A percentile compares a stretch with the other conserved stretches of the same genome.
phyloP scores from a whole-genome alignment of 2,797 vertebrate species.

The Chelidonichthys spinosus region DNA sequence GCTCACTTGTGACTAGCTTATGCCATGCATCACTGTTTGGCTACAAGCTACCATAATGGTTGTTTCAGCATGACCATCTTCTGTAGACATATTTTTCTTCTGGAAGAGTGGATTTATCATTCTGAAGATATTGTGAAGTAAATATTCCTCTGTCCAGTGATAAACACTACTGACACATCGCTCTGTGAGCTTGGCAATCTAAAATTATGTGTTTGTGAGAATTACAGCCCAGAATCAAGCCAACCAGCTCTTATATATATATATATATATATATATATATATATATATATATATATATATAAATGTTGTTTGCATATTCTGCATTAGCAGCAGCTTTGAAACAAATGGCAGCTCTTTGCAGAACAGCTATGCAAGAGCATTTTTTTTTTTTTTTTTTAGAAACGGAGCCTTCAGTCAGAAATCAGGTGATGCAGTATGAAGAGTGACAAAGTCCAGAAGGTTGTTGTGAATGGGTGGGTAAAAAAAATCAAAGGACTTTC shows the following conservation, averaged over 20 bases:
- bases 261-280: no score
- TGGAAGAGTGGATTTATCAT: conserved; percentile 72
- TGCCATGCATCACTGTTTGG: conserved; percentile 60
- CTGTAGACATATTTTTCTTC: conserved; percentile 62
- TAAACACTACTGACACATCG: conserved; percentile 69
- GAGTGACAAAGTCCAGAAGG: neutral
- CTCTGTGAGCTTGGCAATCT: conserved; percentile 52
- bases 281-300: no score
- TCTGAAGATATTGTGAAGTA: conserved; percentile 69
- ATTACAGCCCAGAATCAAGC: conserved; percentile 52
- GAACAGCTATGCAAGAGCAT: conserved; percentile 17
- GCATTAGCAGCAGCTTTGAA: conserved; percentile 49
- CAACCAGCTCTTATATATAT: conserved; percentile 25
- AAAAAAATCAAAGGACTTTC: neutral
- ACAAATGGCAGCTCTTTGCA: conserved; percentile 44
- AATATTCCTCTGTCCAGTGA: conserved; percentile 62
- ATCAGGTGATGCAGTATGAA: neutral
- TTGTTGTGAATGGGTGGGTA: neutral
- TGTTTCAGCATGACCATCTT: conserved; percentile 72
- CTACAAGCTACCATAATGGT: conserved; percentile 62
- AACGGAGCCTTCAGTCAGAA: neutral
- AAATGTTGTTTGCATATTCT: conserved; percentile 40
- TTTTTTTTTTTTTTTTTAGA: neutral
- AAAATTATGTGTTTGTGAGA: conserved; percentile 73
- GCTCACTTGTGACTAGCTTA: conserved; percentile 40